These are phyloP conservation scores for Nycticryphes semicollaris DNA, from an alignment of 2,113 vertebrate genomes.

Conservation along the genomic window DNA sequence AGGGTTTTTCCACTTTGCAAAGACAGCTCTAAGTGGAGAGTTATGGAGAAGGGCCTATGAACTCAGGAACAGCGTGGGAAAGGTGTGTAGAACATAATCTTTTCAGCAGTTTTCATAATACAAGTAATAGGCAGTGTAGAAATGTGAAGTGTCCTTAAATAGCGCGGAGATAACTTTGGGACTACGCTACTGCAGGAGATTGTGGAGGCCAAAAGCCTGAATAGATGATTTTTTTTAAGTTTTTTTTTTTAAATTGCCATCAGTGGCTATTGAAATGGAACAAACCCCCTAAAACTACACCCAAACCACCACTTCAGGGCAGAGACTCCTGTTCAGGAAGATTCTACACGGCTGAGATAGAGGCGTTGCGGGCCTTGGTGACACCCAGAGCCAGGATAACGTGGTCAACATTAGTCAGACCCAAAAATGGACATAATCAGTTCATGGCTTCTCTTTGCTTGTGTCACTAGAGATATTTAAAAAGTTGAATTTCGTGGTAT, in stretches of 20 bases:
- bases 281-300: neutral
- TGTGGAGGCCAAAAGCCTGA: neutral
- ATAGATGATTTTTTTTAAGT: neutral
- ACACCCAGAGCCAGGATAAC: neutral
- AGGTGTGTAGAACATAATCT: neutral
- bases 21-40: neutral
- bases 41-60: neutral
- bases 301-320: neutral
- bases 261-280: slow-evolving; percentile 19
- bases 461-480: neutral
- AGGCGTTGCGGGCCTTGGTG: neutral
- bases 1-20: neutral
- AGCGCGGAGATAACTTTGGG: neutral
- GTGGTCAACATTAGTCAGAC: neutral
- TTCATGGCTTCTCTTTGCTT: neutral
- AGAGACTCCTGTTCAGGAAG: neutral
- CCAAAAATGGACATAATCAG: neutral
- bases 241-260: neutral
- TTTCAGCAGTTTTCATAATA: neutral
- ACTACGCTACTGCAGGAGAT: neutral
- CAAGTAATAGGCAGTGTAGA: neutral
- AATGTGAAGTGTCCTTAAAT: neutral
- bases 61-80: neutral
- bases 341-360: neutral
- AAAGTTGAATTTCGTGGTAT: neutral